Percentiles rank a stretch among this genome's conserved stretches.
phyloP scores from a whole-genome alignment of 2,888 invertebrate species.

The Phlogophora meticulosa region DNA sequence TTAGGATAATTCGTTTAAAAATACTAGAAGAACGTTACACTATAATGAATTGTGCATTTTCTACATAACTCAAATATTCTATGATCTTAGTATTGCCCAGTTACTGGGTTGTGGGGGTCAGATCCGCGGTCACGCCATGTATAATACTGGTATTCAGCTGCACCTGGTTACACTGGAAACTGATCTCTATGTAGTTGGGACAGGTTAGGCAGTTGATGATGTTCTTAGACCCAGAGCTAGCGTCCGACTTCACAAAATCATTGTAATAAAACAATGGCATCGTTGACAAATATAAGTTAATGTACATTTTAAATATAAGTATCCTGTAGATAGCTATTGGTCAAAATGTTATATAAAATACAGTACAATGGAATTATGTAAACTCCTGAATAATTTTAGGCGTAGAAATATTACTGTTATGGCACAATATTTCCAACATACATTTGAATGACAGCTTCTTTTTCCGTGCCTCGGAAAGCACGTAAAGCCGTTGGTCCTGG shows the following conservation, averaged over 20 bases:
- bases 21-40: constrained; percentile 28
- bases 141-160: too few species aligned
- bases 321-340: constrained; percentile 2
- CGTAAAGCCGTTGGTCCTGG: too few species aligned
- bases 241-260: background rate
- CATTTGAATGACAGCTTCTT: background rate
- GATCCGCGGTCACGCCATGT: too few species aligned
- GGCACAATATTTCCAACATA: constrained; percentile 24
- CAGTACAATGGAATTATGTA: background rate
- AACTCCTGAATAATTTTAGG: background rate
- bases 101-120: too few species aligned
- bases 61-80: constrained; percentile 20
- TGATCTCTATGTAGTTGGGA: too few species aligned
- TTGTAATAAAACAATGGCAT: constrained; percentile 9
- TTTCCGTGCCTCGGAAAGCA: too few species aligned
- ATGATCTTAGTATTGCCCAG: background rate
- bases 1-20: constrained; percentile 28
- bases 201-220: too few species aligned
- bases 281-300: background rate
- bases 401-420: constrained; percentile 1
- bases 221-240: constrained; percentile 25
- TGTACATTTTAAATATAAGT: background rate
- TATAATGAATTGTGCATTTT: constrained; percentile 50
- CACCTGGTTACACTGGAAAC: too few species aligned
- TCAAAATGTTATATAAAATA: constrained; percentile 21